Percentiles rank a stretch among this genome's conserved stretches.
Conservation (phyloP, 1,140 invertebrate genomes). For the Hyles vespertilio region DNA sequence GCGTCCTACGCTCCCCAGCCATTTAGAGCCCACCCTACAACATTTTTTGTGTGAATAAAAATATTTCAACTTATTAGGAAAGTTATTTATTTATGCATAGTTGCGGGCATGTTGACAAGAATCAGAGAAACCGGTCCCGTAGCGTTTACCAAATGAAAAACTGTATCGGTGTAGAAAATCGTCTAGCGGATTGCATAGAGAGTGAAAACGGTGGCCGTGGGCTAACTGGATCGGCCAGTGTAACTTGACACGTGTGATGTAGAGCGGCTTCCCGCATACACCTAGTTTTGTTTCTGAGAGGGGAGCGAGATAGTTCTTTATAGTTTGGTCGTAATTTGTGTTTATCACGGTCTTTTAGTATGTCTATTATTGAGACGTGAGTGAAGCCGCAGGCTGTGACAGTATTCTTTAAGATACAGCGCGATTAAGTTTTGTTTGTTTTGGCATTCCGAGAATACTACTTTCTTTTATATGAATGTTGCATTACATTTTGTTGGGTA, state of each 20-base stretch:
- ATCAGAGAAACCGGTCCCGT: slow-evolving; percentile 50
- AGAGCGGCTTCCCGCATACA: background rate
- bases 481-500: too few relatives aligned
- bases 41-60: too few relatives aligned
- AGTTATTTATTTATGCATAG: too few relatives aligned
- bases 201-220: slow-evolving; percentile 52
- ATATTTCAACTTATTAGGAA: too few relatives aligned
- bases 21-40: too few relatives aligned
- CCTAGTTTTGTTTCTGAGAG: background rate
- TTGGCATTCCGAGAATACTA: slow-evolving; percentile 25
- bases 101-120: slow-evolving; percentile 18
- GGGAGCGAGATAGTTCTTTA: background rate
- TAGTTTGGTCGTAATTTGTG: slow-evolving; percentile 19
- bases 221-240: slow-evolving; percentile 32
- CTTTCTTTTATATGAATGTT: slow-evolving; percentile 10
- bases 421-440: slow-evolving; percentile 30
- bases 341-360: slow-evolving; percentile 32
- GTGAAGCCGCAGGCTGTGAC: slow-evolving; percentile 25
- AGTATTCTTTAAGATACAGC: slow-evolving; percentile 22
- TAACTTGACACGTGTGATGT: slow-evolving; percentile 24
- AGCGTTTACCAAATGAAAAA: slow-evolving; percentile 48
- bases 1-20: too few relatives aligned
- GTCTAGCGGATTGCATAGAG: slow-evolving; percentile 54
- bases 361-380: slow-evolving; percentile 32
- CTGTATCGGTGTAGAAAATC: slow-evolving; percentile 58